Evolutionary conservation across 2,797 vertebrate genomes (phyloP).

Genomic region (Lepilemur septentrionalis): DNA sequence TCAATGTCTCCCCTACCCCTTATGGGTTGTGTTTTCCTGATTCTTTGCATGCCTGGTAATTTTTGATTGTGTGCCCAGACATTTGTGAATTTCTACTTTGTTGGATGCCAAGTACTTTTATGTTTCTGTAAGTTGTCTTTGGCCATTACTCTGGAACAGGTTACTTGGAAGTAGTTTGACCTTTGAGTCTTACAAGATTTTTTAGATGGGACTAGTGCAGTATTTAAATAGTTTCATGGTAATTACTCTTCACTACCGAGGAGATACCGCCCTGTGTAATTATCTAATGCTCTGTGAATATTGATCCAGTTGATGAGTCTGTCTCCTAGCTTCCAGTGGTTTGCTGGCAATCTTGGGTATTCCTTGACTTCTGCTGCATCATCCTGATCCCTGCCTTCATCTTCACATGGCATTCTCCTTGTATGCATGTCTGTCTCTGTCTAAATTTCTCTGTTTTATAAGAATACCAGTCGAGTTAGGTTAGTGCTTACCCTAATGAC

Average conservation of each 20-base stretch:
- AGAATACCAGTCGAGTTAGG: not conserved
- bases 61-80: not conserved
- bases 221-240: not conserved
- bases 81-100: slow-evolving; percentile 11
- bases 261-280: not conserved
- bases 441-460: not conserved
- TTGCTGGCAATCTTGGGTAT: not conserved
- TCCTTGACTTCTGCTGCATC: not conserved
- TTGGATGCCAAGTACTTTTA: not conserved
- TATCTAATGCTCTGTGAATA: not conserved
- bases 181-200: not conserved
- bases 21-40: not conserved
- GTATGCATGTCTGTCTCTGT: not conserved
- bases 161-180: slow-evolving; percentile 9
- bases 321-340: not conserved
- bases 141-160: not conserved
- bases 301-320: not conserved
- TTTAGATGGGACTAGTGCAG: not conserved
- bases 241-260: not conserved
- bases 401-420: not conserved
- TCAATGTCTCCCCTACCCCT: too few relatives aligned
- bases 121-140: not conserved
- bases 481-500: not conserved
- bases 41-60: not conserved
- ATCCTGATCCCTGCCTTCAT: not conserved